Evolutionary conservation across 2,113 vertebrate genomes (phyloP), one percentile per base, ranked within the genome.

Genomic region (Passer domesticus): DNA sequence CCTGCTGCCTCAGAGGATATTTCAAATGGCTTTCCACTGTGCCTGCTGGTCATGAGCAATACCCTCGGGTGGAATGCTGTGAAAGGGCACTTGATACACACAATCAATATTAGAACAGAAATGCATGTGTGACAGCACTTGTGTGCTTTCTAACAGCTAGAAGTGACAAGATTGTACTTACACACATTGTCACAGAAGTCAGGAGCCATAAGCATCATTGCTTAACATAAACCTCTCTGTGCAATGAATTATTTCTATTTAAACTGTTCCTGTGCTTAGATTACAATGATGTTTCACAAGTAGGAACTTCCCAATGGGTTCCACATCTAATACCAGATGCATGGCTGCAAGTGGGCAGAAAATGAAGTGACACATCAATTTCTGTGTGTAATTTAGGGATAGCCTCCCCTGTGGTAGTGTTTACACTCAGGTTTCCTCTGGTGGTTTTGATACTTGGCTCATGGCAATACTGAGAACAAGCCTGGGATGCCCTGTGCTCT

Each of bases 361-460:
- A 85, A 85, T 58, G 35, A 90, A 82, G 55, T 50, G 73, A 70
- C 60, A 50, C 31, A 63, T 90, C 53, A 30, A 22, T 90, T 95
- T 95, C 55, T 0, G 0, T 0, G 0, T 50, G 50, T 83, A 83
- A 83, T 69, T 72, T 55, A 75, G 66, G 84, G 78, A 27, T 60
- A 66, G 81, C 31, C 59, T 43, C 27, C 53, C 63, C 87, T 87
- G 74, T 81, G 69, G 52, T 92, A 83, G 1, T 90, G 83, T 83
- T 91, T 85, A 90, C 30, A 24, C 52, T 77, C 67, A 31, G 0
- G 3, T 74, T 94, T 86, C 82, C 83, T 67, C 39, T 44, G 59
- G 74, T 67, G 67, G 81, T 59, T 95, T 91, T 83, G 76, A 69
- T 49, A 56, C 69, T 90, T 90, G 83, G 33, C 79, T 81, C 76